Base-by-base conservation (phyloP, 2,113 vertebrate species). In the Diphyllodes magnificus region DNA sequence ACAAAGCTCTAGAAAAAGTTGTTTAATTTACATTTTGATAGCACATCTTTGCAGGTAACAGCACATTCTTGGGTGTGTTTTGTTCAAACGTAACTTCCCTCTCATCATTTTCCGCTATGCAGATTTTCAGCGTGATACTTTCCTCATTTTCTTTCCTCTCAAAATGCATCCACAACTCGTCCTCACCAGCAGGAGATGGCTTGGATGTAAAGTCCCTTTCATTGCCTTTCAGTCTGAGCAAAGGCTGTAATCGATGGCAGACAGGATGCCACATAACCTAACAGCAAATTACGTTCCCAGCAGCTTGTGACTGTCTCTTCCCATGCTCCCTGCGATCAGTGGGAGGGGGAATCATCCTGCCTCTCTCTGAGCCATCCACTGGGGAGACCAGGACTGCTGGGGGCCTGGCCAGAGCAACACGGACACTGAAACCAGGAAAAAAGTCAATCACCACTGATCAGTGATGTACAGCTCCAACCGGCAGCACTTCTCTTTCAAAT, bases 251-350 rank as follows among this genome's bases (percentile, higher is more conserved):
- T 6, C 77, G 86, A 86, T 64, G 60, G 82, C 79, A 86, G 68
- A 73, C 70, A 79, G 82, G 82, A 81, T 42, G 68, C 61, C 69
- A 78, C 11, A 7, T 6, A 91, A 47, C 35, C 42, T 77, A 35
- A 79, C 0, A 69, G 50, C 42, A 88, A 81, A 92, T 45, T 47
- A 56, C 0, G 0, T 39, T 84, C 53, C 50, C 73, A 61, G 66
- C 28, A 47, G 39, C 79, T 54, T 35, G 24, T 3, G 11, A 22
- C 53, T 39, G 35, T 68, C 40, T 30, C 35, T 90, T 50, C 27
- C 63, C 24, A 13, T 12, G n/a, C 27, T 70, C 57, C 66, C 42
- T 18, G 25, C 0, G 0, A 59, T 13, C 2, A 0, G 20, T 22
- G 65, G 77, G 64, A 90, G 11, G 6, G 2, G 40, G 8, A 57